Evolutionary conservation across 2,797 vertebrate genomes (phyloP), one percentile per base, ranked within the genome.

Genomic region (Halcyon leucocephala): DNA sequence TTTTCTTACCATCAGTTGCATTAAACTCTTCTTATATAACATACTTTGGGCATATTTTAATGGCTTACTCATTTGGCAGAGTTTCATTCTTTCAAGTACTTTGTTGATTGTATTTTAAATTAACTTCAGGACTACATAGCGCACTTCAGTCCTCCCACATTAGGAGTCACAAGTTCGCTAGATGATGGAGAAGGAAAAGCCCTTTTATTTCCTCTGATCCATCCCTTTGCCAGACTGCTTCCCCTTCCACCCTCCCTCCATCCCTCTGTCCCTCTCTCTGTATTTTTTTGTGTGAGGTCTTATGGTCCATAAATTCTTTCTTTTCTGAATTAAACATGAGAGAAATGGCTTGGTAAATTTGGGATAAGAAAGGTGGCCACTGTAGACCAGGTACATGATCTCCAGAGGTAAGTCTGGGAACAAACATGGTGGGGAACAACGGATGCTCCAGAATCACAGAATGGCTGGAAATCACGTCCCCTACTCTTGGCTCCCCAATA

Each of bases 61-160:
- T 65, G 61, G 18, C 31, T 91, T 82, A 33, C 13, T 87, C 26
- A 14, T 92, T 82, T 93, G 77, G 48, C 74, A 82, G 55, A 93
- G 1, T 1, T 77, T 82, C 2, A 31, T 71, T 79, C 33, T 91
- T 93, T 67, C 29, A 89, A 81, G 33, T 52, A 46, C 33, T 70
- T 90, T 58, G 21, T 62, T 79, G 54, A 74, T 88, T 62, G 5
- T 55, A 52, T 76, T 95, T 91, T 79, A 88, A 95, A 88, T 95
- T 86, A 77, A 77, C 44, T 89, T 91, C 70, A 89, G 55, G 52
- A 61, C 46, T 70, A 49, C 41, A 67, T 10, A 71, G 31, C 2
- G 1, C 84, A 13, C 80, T 94, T 60, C 41, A 80, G n/a, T 92
- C 73, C 80, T 94, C 61, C 83, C 48, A 82, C 80, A 31, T 31